A percentile compares a stretch with the other conserved stretches of the same genome.
Conservation (phyloP, 2,797 vertebrate genomes). For the Pangasius larnaudii region DNA sequence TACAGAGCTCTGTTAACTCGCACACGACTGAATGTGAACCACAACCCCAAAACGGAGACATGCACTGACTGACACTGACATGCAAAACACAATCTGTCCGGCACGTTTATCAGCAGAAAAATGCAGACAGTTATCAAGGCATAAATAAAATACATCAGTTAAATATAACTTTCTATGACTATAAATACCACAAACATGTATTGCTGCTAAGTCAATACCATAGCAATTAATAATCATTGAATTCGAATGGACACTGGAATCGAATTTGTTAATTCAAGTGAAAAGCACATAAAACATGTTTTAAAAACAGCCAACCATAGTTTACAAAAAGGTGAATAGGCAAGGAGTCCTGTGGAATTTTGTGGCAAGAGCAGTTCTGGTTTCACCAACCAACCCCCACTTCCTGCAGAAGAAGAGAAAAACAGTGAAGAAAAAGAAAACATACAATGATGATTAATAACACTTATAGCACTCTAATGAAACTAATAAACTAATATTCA, state of each 20-base stretch:
- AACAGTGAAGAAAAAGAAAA: slow-evolving; percentile 6
- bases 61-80: slow-evolving; percentile 14
- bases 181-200: neutral
- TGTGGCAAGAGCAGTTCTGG: slow-evolving; percentile 16
- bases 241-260: neutral
- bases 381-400: slow-evolving; percentile 31
- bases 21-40: slow-evolving; percentile 41
- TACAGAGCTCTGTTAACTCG: slow-evolving; percentile 45
- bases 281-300: neutral
- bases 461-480: neutral
- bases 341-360: slow-evolving; percentile 16
- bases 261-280: neutral
- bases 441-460: neutral
- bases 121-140: neutral
- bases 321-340: neutral
- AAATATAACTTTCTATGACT: neutral
- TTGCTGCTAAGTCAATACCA: neutral
- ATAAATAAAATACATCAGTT: neutral
- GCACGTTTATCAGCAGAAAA: neutral
- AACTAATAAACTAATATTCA: neutral
- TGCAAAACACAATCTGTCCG: neutral
- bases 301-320: neutral
- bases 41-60: slow-evolving; percentile 9
- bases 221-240: neutral
- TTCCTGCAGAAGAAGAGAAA: slow-evolving; percentile 27